Conservation (phyloP, 2,888 invertebrate species). For the Limnephilus rhombicus region DNA sequence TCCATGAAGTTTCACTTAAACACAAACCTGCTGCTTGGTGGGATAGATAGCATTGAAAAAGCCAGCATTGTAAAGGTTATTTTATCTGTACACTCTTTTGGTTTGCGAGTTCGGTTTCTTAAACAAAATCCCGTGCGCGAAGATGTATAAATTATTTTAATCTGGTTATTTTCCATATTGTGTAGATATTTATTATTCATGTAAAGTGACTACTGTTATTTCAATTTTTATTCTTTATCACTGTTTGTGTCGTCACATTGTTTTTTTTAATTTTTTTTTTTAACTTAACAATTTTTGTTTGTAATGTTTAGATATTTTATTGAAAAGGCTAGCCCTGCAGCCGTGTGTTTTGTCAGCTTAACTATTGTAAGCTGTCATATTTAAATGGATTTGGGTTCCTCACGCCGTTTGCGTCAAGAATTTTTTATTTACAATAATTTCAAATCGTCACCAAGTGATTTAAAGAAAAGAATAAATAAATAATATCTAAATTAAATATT, state of each 20-base stretch:
- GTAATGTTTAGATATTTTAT: slow-evolving; percentile 52
- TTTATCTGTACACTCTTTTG: slow-evolving; percentile 16
- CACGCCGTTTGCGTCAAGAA: background rate
- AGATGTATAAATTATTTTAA: background rate
- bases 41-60: too few species aligned
- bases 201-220: slow-evolving; percentile 30
- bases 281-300: slow-evolving; percentile 44
- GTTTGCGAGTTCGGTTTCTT: slow-evolving; percentile 35
- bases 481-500: background rate
- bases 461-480: background rate
- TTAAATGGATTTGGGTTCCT: background rate
- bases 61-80: too few species aligned
- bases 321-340: slow-evolving; percentile 21
- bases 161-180: slow-evolving; percentile 18
- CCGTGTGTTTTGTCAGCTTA: background rate
- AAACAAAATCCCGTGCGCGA: background rate
- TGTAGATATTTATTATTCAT: slow-evolving; percentile 49
- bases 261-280: slow-evolving; percentile 36
- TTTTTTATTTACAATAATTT: background rate
- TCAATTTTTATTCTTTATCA: slow-evolving; percentile 44
- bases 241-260: slow-evolving; percentile 44
- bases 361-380: slow-evolving; percentile 26
- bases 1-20: too few species aligned
- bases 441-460: background rate
- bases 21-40: too few species aligned